Evolutionary conservation across 2,113 vertebrate genomes (phyloP), one percentile per base, ranked within the genome.

Genomic region (Spermophilus dauricus): DNA sequence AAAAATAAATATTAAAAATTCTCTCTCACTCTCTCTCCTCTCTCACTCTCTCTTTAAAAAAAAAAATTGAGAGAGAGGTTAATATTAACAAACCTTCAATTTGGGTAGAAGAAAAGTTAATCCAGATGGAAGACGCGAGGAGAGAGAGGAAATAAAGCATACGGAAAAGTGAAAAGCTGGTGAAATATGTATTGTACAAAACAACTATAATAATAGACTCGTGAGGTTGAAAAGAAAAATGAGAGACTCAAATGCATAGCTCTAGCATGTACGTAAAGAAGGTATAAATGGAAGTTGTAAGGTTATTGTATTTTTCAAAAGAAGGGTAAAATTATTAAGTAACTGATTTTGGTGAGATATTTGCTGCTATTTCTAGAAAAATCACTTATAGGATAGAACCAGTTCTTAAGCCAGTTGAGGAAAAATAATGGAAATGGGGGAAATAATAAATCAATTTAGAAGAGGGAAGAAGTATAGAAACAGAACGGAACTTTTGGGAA

Each of bases 351-450:
- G 61, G n/a, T 90, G 76, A 93, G 53, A 51, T 91, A 61, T 96
- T 87, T 87, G 37, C 42, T 83, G n/a, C 82, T 87, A 13, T 93
- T 73, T 91, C 86, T 87, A 84, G 75, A 86, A 88, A 92, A 89
- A 82, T 20, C 28, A 89, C 48, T 95, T 72, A 30, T 7, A n/a
- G 22, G 90, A 48, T 42, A 91, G 70, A 73, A 93, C 56, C 8
- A 81, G 61, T 86, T 90, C 32, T 56, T 53, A 89, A 83, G 22
- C 26, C 37, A 28, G 69, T 72, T 61, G n/a, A 77, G n/a, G 22
- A 34, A 61, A 82, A 53, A 75, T 56, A 82, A 56, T 20, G 26
- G 70, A 89, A 65, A 45, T 45, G 26, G 14, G 63, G 73, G 83
- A 92, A 81, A 92, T 6, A 81, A 48, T 9, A 67, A 72, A 96